Evolutionary conservation across 2,113 vertebrate species (phyloP), one percentile per base, ranked within the genome.

Genomic region (Passer domesticus): DNA sequence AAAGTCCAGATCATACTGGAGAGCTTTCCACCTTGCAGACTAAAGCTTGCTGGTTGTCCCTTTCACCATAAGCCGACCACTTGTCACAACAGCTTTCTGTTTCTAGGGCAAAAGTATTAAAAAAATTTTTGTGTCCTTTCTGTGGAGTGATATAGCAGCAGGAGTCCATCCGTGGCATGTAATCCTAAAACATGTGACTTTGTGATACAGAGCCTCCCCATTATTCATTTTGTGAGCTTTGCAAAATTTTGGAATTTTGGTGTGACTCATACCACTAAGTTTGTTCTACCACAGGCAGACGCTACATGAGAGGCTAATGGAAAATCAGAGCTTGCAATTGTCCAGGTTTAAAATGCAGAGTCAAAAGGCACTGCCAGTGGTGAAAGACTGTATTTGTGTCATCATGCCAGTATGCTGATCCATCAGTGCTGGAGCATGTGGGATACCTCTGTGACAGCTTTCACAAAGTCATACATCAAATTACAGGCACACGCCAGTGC

Each of bases 391-490:
- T 83, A 87, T 81, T 88, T 59, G 27, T 92, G 70, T 79, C 79
- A 80, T 55, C 44, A 23, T 91, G 94, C 87, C 93, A 94, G 70
- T 28, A 24, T 70, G 91, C 77, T 70, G 87, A 94, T 88, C 85
- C 72, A 60, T 95, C 92, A 93, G 70, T 84, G 49, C 52, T 94
- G 91, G 37, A 70, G 91, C 67, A 39, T 69, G 92, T 50, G 59
- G 49, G 70, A 79, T 90, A 83, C 77, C 91, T 75, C 67, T 84
- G 92, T 92, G 95, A 95, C 94, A 95, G 95, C 87, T 91, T 96
- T 97, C 84, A 91, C 78, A 81, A 91, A 97, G 79, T 76, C 56
- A 53, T 68, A 91, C 86, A 86, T 97, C 94, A 97, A 92, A 90
- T 92, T 60, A 81, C 7, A 15, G 59, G 73, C 80, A 79, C 47